These are phyloP conservation scores for Lacanobia oleracea DNA, from an alignment of 2,888 invertebrate species.

Conservation along the genomic window DNA sequence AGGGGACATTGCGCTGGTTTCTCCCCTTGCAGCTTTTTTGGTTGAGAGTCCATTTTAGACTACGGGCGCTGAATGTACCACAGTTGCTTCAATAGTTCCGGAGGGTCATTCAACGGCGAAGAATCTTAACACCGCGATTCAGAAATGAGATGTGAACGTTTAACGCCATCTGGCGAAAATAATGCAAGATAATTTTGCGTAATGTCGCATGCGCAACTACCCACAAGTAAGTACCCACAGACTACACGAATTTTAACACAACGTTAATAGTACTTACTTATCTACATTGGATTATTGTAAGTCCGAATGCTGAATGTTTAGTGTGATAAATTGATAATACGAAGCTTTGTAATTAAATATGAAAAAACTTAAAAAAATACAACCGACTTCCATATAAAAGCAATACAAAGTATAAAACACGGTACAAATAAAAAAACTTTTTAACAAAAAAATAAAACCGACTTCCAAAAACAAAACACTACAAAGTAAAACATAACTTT, in stretches of 20 bases:
- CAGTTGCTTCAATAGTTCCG: too few species aligned
- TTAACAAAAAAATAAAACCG: too few species aligned
- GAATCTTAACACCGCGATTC: slow-evolving; percentile 27
- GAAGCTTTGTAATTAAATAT: too few species aligned
- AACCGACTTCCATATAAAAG: too few species aligned
- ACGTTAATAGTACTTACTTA: background rate
- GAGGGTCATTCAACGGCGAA: slow-evolving; percentile 20
- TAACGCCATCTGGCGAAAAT: slow-evolving; percentile 31
- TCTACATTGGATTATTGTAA: too few species aligned
- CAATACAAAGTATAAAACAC: too few species aligned
- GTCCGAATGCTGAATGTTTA: too few species aligned
- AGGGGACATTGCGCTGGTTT: background rate
- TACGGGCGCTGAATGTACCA: background rate
- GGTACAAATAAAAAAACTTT: too few species aligned
- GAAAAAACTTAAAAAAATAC: too few species aligned
- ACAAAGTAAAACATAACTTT: too few species aligned
- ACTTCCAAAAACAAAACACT: too few species aligned
- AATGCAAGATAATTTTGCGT: background rate
- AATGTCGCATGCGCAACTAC: background rate
- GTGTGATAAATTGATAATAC: too few species aligned
- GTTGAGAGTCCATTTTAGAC: slow-evolving; percentile 12
- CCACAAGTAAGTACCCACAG: background rate
- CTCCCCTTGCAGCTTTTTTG: background rate
- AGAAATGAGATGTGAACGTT: slow-evolving; percentile 5
- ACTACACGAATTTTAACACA: background rate